Evolutionary conservation across 2,888 invertebrate genomes (phyloP), one percentile per base, ranked within the genome.

Genomic region (Drosophila imparisetae): DNA sequence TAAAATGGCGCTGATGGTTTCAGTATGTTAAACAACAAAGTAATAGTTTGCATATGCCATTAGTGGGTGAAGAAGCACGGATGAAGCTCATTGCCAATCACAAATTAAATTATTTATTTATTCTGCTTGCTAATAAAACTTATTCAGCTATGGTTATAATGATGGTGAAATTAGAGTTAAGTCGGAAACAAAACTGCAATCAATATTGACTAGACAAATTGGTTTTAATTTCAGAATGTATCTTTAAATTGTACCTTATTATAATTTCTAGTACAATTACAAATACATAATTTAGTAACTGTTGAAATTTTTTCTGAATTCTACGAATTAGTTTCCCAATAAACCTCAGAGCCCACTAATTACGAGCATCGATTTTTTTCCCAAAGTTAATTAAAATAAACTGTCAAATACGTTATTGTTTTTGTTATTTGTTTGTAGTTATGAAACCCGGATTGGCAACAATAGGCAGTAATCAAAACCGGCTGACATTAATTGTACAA

Each of bases 371-470:
- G 18, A 32, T 11, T 32, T 2, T 79, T 77, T 48, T 48, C 29
- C 21, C 38, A 60, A 57, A 50, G 54, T 65, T 60, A 18, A 65
- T 63, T 65, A 54, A 30, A 66, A 55, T 61, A 66, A 75, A 60
- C 32, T 30, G 45, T 60, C 73, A 54, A 45, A 52, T 59, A 69
- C n/a, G 15, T 29, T 21, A 53, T 52, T 48, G 36, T 65, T 29
- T 60, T 52, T 49, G 11, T 34, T 49, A 42, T 42, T 40, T 52
- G 24, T 32, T 58, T 64, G 38, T 53, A 52, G 64, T 67, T 72
- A 69, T 36, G 45, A 64, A 88, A 86, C 65, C 83, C 86, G 88
- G 81, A 83, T 83, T 69, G 78, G 50, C 75, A 75, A 66, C 70
- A 71, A 81, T 67, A 52, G 69, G n/a, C 38, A n/a, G 54, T 48